These are phyloP conservation scores for Nestor notabilis DNA, from an alignment of 2,113 vertebrate species.

Conservation along the genomic window DNA sequence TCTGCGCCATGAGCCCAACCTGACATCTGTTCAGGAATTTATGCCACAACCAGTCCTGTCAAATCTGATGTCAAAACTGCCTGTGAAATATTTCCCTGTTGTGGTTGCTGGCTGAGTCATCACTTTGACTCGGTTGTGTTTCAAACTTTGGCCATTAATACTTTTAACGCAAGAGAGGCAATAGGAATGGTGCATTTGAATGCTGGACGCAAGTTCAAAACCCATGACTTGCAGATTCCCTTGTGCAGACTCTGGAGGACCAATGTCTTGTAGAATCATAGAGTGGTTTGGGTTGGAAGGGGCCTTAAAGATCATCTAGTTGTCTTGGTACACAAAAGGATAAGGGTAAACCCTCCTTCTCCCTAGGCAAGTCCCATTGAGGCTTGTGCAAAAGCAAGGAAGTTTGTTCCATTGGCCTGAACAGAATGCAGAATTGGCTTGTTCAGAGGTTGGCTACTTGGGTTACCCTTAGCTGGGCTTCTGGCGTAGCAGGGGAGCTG, in stretches of 20 bases:
- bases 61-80: not conserved
- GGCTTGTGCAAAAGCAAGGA: not conserved
- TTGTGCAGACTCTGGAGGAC: not conserved
- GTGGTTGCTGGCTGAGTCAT: not conserved
- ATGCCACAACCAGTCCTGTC: not conserved
- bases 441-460: not conserved
- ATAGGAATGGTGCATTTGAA: accelerated
- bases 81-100: not conserved
- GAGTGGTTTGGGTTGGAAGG: not conserved
- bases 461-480: not conserved
- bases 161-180: not conserved
- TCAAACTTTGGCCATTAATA: not conserved
- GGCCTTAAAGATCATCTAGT: not conserved
- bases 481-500: not conserved
- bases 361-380: not conserved
- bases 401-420: not conserved
- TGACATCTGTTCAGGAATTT: not conserved
- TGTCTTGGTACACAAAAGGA: not conserved
- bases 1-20: not conserved
- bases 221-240: not conserved
- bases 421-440: not conserved
- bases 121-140: not conserved
- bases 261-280: not conserved
- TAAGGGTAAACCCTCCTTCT: not conserved
- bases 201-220: not conserved